Base-by-base conservation (phyloP, 2,888 invertebrate species). In the Resseliella maxima region DNA sequence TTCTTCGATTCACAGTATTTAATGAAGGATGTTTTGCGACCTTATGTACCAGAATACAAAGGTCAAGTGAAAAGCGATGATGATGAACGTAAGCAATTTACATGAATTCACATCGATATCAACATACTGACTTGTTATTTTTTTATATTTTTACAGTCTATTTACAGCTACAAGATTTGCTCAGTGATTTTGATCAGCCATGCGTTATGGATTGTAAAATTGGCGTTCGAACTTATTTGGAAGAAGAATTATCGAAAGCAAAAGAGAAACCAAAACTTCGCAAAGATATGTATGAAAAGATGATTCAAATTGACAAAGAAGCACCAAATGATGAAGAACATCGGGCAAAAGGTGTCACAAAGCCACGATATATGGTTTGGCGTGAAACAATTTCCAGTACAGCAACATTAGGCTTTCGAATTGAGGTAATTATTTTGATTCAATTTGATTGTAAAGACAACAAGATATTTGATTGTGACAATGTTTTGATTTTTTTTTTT, bases 141-240 rank as follows among this genome's bases (percentile, higher is more conserved):
- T 90, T 89, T 91, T 85, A 41, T 27, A 15, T 27, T 38, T 85
- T 45, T 85, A 72, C 92, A 90, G 92, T 94, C 88, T 98, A 97
- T 91, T 93, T 98, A 87, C 97, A 98, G 92, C 92, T 98, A 86
- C 97, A 98, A 93, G 98, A 98, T 92, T 92, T 98, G 86, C 92
- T 98, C 87, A 96, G 97, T 87, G 96, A 96, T 90, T 98, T 98
- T 90, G 94, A 95, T 88, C 94, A 96, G 87, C 98, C 98, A 0
- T 98, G 97, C 90, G 98, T 98, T 1, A 98, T 98, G 98, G 98
- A 98, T 92, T 97, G 98, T 91, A 98, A 98, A 92, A 95, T 98
- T 88, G 98, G 98, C 46, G 96, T 98, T 45, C 93, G 98, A 89
- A 98, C 98, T 0, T 99, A 98, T 90, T 88, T 98, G 87, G 98